Evolutionary conservation across 2,113 vertebrate genomes (phyloP), one percentile per base, ranked within the genome.

Genomic region (Gobio gobio): DNA sequence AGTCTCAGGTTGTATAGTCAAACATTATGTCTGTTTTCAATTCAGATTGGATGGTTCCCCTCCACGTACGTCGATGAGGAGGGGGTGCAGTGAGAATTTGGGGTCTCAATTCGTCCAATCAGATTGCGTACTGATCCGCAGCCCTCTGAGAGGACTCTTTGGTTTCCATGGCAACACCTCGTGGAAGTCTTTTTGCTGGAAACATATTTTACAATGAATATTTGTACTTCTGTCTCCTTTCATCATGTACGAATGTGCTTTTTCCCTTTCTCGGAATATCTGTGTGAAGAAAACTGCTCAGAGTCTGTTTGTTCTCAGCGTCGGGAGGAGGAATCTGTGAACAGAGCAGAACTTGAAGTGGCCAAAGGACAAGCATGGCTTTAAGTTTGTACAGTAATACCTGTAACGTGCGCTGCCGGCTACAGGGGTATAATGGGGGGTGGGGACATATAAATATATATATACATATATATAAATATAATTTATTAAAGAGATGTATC

Each of bases 21-120:
- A 3, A 14, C 8, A 40, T 82, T 77, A 1, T 88, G 24, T 43
- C 59, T 89, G 49, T 63, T 89, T 84, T 8, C 94, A 22, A 43
- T 72, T 82, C 29, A 99, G 98, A 95, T 99, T 0, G 98, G 98
- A 86, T 99, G 98, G 98, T 99, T 99, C 87, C 98, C 98, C 76
- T 99, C 98, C 0, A 99, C 98, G 0, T 99, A 99, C 0, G 98
- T 99, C 73, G 97, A 99, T 74, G 98, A 99, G 90, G 98, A 99
- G 82, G 97, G 96, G 0, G 90, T 96, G 73, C 98, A 98, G 85
- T 98, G 45, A 87, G 0, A 59, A 9, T 58, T 6, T 83, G 51
- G 87, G 87, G 76, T 87, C 88, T 73, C 76, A 49, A 49, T 85
- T 89, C 78, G 76, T 89, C 85, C 86, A 73, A 85, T 90, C 91